Evolutionary conservation across 2,888 invertebrate species (phyloP).

Genomic region (Acronicta alni): DNA sequence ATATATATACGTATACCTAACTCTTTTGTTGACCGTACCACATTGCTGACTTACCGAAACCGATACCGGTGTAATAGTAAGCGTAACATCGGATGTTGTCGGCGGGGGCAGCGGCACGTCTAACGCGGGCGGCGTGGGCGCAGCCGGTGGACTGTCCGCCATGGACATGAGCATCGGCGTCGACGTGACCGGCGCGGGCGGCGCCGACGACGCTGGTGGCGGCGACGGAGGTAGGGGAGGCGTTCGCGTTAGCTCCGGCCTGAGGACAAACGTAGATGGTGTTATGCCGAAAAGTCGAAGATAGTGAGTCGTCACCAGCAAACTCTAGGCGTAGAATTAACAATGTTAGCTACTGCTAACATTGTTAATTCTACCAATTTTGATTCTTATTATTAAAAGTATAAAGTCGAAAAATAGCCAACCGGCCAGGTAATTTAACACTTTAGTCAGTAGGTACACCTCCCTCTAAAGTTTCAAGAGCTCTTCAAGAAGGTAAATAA

Average conservation of each 20-base stretch:
- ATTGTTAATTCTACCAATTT: no score
- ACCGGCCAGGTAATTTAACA: neutral
- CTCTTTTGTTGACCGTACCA: no score
- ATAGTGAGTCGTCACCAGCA: no score
- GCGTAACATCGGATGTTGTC: conserved; percentile 49
- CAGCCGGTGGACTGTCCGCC: conserved; percentile 60
- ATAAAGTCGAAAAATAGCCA: neutral
- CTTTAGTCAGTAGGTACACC: no score
- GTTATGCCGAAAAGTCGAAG: neutral
- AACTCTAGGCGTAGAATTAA: no score
- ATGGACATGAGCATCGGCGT: conserved; percentile 57
- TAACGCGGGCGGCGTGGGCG: conserved; percentile 57
- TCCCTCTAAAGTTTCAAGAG: no score
- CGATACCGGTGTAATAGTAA: conserved; percentile 58
- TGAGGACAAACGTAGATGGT: conserved; percentile 47
- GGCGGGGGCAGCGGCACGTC: conserved; percentile 46
- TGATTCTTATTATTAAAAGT: no score
- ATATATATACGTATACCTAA: no score
- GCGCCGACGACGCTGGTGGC: conserved; percentile 79
- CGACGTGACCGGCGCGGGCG: conserved; percentile 65
- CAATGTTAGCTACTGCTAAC: no score
- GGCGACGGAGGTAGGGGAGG: conserved; percentile 83
- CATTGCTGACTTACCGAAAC: conserved; percentile 56
- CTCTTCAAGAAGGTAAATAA: no score
- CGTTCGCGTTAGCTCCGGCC: conserved; percentile 75